phyloP scores from a whole-genome alignment of 2,888 invertebrate genomes.

The Cerceris rybyensis region DNA sequence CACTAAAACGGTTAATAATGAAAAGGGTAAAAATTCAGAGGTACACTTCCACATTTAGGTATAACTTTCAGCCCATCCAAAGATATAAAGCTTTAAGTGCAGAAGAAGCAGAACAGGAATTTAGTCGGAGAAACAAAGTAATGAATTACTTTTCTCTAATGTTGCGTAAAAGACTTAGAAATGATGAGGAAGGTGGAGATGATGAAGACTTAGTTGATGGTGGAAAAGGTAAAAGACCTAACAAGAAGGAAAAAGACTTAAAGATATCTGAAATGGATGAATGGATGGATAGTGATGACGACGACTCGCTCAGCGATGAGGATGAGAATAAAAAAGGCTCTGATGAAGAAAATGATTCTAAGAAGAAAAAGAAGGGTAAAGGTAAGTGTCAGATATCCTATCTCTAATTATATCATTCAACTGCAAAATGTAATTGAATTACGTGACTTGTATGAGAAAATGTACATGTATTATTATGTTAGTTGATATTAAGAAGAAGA shows the following conservation, averaged over 20 bases:
- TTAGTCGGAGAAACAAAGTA: constrained; percentile 96
- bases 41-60: constrained; percentile 82
- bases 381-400: constrained; percentile 16
- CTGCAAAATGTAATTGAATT: neutral
- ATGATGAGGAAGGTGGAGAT: constrained; percentile 85
- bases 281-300: constrained; percentile 91
- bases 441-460: neutral
- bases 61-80: constrained; percentile 94
- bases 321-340: constrained; percentile 85
- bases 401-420: neutral
- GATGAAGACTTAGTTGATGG: constrained; percentile 87
- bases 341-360: constrained; percentile 84
- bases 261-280: constrained; percentile 97
- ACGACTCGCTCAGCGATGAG: constrained; percentile 88
- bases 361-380: constrained; percentile 87
- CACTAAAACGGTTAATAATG: constrained; percentile 1
- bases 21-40: constrained; percentile 8
- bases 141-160: constrained; percentile 98
- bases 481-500: constrained; percentile 80
- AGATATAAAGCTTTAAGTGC: constrained; percentile 96
- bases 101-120: constrained; percentile 99
- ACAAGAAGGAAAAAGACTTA: constrained; percentile 84
- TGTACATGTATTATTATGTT: constrained; percentile 1
- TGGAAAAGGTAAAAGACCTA: constrained; percentile 73
- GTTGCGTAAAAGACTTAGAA: constrained; percentile 93